Base-by-base conservation (phyloP, 2,888 invertebrate species). In the Boloria euphrosyne region DNA sequence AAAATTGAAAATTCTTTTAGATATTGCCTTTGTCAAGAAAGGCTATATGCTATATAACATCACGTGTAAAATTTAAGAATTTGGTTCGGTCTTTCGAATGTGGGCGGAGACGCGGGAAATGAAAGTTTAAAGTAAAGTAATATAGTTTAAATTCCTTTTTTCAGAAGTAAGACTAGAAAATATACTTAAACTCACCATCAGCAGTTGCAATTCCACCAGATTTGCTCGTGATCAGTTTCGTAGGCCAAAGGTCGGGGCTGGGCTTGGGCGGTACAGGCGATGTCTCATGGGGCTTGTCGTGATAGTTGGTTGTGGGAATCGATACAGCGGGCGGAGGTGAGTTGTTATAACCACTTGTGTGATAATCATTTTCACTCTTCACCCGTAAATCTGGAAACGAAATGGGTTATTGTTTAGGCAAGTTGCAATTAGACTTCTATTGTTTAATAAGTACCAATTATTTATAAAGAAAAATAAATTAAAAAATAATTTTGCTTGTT, bases 161-260 rank as follows among this genome's bases (percentile, higher is more conserved):
- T 1, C 10, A 31, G 31, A 31, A 10, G 4, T 44, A 17, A n/a
- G n/a, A n/a, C 58, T n/a, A 43, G 43, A 46, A 16, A 62, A 52
- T 54, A 22, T 38, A 7, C 18, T 44, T n/a, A 22, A 13, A 14
- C 47, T 46, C 92, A 96, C 97, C 97, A 85, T 97, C 97, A 79
- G 97, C 95, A 80, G 97, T 97, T 79, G 96, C 95, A 74, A 97
- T 96, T 78, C 96, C 95, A 73, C 95, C 95, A 78, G 96, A 95
- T 89, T 97, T 95, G 91, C 94, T 94, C 65, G 93, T 94, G 77
- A 94, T 93, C 76, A 94, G 89, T 82, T 94, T 94, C 69, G 93
- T 87, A 66, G 94, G 94, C 94, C 94, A 94, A 70, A 94, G 92
- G 74, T 94, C 94, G 66, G 94, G 93, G 80, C 93, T 93, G 47